Base-by-base conservation (phyloP, 2,113 vertebrate genomes). In the Trematocara marginatum region DNA sequence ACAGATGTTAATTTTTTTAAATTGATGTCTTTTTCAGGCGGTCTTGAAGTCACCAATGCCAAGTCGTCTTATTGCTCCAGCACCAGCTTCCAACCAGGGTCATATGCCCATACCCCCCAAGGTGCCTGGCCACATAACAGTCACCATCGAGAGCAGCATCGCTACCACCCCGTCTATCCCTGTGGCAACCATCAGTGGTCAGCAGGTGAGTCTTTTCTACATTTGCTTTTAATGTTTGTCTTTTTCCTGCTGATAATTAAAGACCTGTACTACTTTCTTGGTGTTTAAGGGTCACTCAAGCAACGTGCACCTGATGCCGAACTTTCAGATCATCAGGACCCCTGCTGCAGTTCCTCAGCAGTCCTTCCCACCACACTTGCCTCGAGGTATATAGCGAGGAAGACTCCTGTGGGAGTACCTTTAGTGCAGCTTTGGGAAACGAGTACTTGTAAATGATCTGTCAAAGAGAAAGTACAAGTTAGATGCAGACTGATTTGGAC, bases 181-280 rank as follows among this genome's bases (percentile, higher is more conserved):
- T 3, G 98, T 99, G 95, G 99, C 98, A 92, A 99, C 99, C 23
- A 99, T 99, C 96, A 99, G 99, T 90, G 97, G 98, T 88, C 99
- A 99, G 84, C 99, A 99, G 97, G 99, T 99, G 82, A 92, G 88
- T 47, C 38, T 29, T 9, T 31, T 40, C 18, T 38, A 3, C 10
- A 10, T 35, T 9, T 4, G 1, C 15, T 81, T 3, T 74, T 10
- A 16, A 3, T 80, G 11, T 3, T 66, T 40, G 20, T 35, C 38
- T 85, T 1, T 83, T 40, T 82, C 23, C 71, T 16, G 34, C 6
- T 78, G 29, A 20, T 61, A 29, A 26, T 56, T 74, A 3, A 87
- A 79, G 38, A 6, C 26, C 26, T 20, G 15, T 26, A 10, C 40
- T 53, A 4, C 29, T 35, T 79, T 84, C 52, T 15, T 56, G 66